Base-by-base conservation (phyloP, 2,888 invertebrate genomes). In the Alsophila aescularia region DNA sequence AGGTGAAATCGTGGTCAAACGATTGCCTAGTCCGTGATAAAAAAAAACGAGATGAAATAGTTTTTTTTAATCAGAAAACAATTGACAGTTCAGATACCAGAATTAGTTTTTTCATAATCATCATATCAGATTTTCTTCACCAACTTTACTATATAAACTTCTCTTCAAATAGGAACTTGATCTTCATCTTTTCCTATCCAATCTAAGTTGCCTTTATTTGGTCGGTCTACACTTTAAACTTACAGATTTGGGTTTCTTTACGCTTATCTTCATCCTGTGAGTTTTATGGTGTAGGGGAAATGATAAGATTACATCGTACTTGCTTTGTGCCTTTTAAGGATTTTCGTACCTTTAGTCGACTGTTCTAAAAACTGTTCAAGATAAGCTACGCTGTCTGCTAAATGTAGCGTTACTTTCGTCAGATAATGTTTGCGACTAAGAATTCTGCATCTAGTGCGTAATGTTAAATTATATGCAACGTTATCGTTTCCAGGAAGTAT, bases 171-270 rank as follows among this genome's bases (percentile, higher is more conserved):
- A 24, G 9, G 7, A 41, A 18, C 29, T 14, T 8, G 9, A 34
- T 44, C 39, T 15, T 34, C 27, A 18, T 5, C 5, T 48, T 21
- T 48, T 7, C n/a, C 37, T 43, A 31, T 43, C 27, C 52, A 61
- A 67, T 65, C 64, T 61, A 60, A 61, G 53, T 52, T 60, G 34
- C 45, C 37, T 37, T 57, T 60, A 58, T 62, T 58, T 55, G 62
- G 63, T 68, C 63, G 60, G 64, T 64, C 62, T 61, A 56, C 48
- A 62, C 65, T 67, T 42, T 42, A 60, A 52, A 54, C 44, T 45
- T 50, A 51, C 29, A 50, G 50, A 56, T 32, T 50, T 45, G 44
- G 41, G 36, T 47, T 45, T 47, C 43, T 44, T 49, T 34, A 24
- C 14, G 31, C 42, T 58, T 58, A 52, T 58, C 48, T 58, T 45